phyloP scores from a whole-genome alignment of 2,888 invertebrate species.

The Lomographa bimaculata region DNA sequence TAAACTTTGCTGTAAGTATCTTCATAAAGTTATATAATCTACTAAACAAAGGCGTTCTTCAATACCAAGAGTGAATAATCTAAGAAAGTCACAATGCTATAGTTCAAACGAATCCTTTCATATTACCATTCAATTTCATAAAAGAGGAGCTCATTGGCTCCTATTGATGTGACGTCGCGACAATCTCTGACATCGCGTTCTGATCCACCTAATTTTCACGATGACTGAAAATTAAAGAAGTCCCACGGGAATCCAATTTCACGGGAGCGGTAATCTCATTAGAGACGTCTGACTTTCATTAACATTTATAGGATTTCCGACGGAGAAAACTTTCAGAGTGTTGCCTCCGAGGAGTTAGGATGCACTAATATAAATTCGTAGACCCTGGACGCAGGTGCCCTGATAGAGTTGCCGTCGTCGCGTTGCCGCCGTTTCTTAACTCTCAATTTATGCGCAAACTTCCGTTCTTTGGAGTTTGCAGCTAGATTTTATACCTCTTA shows the following conservation, averaged over 20 bases:
- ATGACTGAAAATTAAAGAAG: conserved; percentile 79
- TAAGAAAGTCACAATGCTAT: conserved; percentile 18
- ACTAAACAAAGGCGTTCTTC: too few species aligned
- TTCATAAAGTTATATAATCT: too few species aligned
- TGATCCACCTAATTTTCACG: conserved; percentile 70
- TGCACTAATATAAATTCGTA: conserved; percentile 73
- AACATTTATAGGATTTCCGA: conserved; percentile 78
- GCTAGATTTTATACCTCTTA: conserved; percentile 33
- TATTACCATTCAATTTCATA: conserved; percentile 27
- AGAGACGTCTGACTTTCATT: conserved; percentile 78
- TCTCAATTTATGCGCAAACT: conserved; percentile 64
- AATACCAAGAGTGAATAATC: too few species aligned
- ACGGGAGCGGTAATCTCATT: conserved; percentile 79
- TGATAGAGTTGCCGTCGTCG: conserved; percentile 56
- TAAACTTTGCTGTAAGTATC: too few species aligned
- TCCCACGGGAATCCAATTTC: conserved; percentile 77
- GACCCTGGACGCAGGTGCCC: conserved; percentile 62
- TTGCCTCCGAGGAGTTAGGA: conserved; percentile 52
- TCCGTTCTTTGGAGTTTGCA: conserved; percentile 39
- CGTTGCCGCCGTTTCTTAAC: conserved; percentile 49
- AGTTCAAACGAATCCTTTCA: conserved; percentile 16
- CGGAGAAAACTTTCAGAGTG: conserved; percentile 62
- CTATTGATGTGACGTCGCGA: conserved; percentile 44
- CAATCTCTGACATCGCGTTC: conserved; percentile 43
- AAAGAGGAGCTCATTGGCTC: conserved; percentile 41